Evolutionary conservation across 2,797 vertebrate genomes (phyloP).

Genomic region (Melanotaenia trifasciata): DNA sequence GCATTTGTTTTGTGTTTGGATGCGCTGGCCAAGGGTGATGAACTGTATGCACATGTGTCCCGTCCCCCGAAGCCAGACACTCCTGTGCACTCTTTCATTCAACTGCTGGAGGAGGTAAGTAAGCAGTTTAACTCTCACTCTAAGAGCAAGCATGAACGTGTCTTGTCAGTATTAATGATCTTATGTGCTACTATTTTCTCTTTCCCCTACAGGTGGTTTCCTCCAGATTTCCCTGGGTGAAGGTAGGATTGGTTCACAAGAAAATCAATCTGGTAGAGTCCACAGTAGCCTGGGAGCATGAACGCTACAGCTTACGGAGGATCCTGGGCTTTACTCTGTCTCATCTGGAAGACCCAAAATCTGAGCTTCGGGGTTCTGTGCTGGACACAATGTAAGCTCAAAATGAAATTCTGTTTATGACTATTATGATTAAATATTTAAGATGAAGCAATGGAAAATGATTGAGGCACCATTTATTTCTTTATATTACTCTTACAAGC

Average conservation of each 20-base stretch:
- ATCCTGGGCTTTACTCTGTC: conserved; percentile 86
- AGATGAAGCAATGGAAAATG: not conserved
- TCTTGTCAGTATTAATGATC: not conserved
- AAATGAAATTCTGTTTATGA: not conserved
- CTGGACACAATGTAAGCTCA: conserved; percentile 81
- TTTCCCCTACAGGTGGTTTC: conserved; percentile 75
- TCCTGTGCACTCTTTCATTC: conserved; percentile 77
- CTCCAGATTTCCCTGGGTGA: conserved; percentile 83
- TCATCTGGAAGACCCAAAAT: conserved; percentile 81
- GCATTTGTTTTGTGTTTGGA: conserved; percentile 87
- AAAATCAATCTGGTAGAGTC: conserved; percentile 87
- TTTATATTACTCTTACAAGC: not conserved
- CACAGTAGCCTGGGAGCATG: conserved; percentile 85
- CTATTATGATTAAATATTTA: not conserved
- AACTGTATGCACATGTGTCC: conserved; percentile 84
- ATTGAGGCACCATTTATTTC: not conserved
- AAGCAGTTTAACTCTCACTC: not conserved
- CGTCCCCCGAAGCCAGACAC: conserved; percentile 80
- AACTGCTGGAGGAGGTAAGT: conserved; percentile 81
- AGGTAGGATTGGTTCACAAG: conserved; percentile 82
- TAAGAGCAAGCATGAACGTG: not conserved
- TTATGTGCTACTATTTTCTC: not conserved
- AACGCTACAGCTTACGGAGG: conserved; percentile 83
- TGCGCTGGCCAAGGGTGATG: conserved; percentile 81
- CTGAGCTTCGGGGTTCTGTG: conserved; percentile 79